Percentiles rank a stretch among this genome's conserved stretches.
phyloP scores from a whole-genome alignment of 2,888 invertebrate genomes.

The Apamea crenata region DNA sequence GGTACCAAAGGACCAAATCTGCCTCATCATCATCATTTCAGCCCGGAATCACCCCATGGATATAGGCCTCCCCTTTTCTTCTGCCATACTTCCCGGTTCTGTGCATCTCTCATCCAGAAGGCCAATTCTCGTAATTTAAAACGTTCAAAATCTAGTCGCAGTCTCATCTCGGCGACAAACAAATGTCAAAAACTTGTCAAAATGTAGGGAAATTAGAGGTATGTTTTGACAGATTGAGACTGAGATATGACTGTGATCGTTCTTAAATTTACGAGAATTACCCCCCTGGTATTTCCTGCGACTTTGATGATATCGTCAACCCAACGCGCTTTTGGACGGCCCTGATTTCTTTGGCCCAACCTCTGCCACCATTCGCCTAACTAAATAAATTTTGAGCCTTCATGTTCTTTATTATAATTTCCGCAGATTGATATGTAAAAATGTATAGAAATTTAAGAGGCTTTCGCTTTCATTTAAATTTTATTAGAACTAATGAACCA shows the following conservation, averaged over 20 bases:
- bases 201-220: too few species aligned
- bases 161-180: too few species aligned
- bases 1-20: not conserved
- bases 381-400: not conserved
- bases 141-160: too few species aligned
- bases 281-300: not conserved
- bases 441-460: not conserved
- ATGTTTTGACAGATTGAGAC: too few species aligned
- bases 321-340: not conserved
- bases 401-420: not conserved
- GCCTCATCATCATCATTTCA: too few species aligned
- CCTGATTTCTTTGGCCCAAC: not conserved
- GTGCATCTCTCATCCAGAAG: too few species aligned
- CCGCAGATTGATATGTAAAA: not conserved
- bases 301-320: not conserved
- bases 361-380: not conserved
- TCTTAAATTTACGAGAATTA: too few species aligned
- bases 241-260: too few species aligned
- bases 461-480: not conserved
- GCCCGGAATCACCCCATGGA: not conserved
- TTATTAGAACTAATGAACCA: not conserved
- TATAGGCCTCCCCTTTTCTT: not conserved
- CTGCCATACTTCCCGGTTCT: not conserved
- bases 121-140: too few species aligned
- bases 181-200: too few species aligned